phyloP scores from a whole-genome alignment of 1,140 invertebrate genomes.

The Caerostris darwini region DNA sequence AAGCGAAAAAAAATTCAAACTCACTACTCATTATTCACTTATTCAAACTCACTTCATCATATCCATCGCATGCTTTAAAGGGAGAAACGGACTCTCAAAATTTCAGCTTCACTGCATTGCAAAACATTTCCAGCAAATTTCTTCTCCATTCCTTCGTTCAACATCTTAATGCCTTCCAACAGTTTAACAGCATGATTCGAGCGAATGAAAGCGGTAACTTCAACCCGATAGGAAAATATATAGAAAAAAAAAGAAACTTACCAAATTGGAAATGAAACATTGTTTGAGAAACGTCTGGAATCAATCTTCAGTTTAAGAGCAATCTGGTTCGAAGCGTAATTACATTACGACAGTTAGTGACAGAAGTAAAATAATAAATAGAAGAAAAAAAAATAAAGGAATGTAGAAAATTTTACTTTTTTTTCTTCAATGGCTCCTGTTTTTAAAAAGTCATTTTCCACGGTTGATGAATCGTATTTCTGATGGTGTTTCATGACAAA shows the following conservation, averaged over 20 bases:
- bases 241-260: neutral
- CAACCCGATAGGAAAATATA: neutral
- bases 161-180: constrained; percentile 39
- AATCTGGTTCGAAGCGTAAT: constrained; percentile 51
- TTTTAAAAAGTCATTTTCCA: constrained; percentile 64
- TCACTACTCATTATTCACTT: no score
- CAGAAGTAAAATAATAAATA: neutral
- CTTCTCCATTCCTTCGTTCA: constrained; percentile 27
- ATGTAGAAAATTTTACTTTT: neutral
- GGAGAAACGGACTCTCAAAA: neutral
- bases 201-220: neutral
- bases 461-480: constrained; percentile 55
- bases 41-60: constrained; percentile 1
- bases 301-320: constrained; percentile 74
- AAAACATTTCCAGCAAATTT: constrained; percentile 25
- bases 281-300: constrained; percentile 69
- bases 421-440: neutral
- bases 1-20: neutral
- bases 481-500: constrained; percentile 52
- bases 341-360: constrained; percentile 49
- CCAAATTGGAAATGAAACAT: constrained; percentile 73
- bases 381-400: neutral
- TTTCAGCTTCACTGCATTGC: constrained; percentile 12
- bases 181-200: neutral
- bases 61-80: neutral